Evolutionary conservation across 2,797 vertebrate genomes (phyloP), one percentile per base, ranked within the genome.

Genomic region (Bradypus variegatus): DNA sequence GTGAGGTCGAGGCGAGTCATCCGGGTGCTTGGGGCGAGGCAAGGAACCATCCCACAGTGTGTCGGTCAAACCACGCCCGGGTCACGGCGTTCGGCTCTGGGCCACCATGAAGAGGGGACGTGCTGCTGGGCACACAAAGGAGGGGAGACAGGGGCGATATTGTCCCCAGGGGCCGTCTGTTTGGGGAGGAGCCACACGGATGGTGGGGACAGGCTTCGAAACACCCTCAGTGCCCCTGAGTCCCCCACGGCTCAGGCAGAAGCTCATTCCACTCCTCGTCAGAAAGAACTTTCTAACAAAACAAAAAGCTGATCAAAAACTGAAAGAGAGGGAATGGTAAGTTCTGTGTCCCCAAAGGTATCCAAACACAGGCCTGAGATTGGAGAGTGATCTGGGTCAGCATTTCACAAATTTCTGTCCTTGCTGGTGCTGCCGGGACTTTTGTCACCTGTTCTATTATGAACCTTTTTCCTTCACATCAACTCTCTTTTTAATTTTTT

Each of bases 211-310:
- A 55, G 55, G 78, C 64, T 65, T 18, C 11, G 33, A 58, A 60
- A 90, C 60, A 83, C 85, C 92, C 76, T 4, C 0, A 55, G 38
- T 60, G 36, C 31, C 58, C 67, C 36, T n/a, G 36, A 58, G 69
- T 23, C 25, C 88, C 67, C 18, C 19, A 25, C 0, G 10, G 23
- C 27, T 72, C 48, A 29, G 0, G 1, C 29, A 73, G 64, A 89
- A 93, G 58, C 33, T 69, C 85, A 62, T 62, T 79, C 64, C 11
- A 33, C 8, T 76, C 15, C 53, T 27, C 0, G 0, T 25, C 48
- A 67, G 77, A 75, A 80, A 91, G 62, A 23, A 25, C 48, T 88
- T 23, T 80, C n/a, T 58, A 58, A 88, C 33, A 19, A 29, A 58
- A 88, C 33, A 19, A 29, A 58, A 45, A 45, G 64, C 81, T 29